Evolutionary conservation across 1,140 invertebrate genomes (phyloP), one percentile per base, ranked within the genome.

Genomic region (Drosophila burlai): DNA sequence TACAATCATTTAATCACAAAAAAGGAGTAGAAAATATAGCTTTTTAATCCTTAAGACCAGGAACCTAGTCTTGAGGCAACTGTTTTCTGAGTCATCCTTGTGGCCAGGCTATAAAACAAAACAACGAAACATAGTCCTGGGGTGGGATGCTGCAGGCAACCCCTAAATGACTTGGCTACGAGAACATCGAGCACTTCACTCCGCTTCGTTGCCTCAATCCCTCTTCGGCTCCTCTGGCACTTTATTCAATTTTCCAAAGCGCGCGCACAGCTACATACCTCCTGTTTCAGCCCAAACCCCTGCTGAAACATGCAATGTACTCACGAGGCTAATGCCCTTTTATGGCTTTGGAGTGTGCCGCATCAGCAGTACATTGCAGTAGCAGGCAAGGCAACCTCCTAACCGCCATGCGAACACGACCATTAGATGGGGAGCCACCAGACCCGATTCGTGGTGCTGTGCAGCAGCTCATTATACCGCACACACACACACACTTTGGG

Each of bases 291-390:
- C 24, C 34, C 42, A 65, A 65, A 61, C 18, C 68, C 40, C n/a
- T 63, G 61, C 47, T 67, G 26, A 43, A 71, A 76, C 69, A 67
- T 62, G 69, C 75, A 71, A 60, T 76, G 66, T 80, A 64, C 71
- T 81, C 79, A 79, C 60, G 71, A 86, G 83, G 83, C 83, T 86
- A 86, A 86, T 86, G 83, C 83, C 83, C 83, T 86, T 86, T 86
- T 86, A 86, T 82, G 83, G 83, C 83, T 86, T 82, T 85, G 57
- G 79, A 86, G 76, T 69, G 82, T 85, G 83, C 79, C 76, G 75
- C 83, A 80, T 86, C 83, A 86, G 83, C 83, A 86, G 54, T 77
- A 81, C 54, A 34, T 21, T 65, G 58, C 78, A 71, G 66, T 63
- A 71, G 66, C 67, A 71, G 61, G 59, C 77, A 31, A 63, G 55